Conservation (phyloP, 2,113 vertebrate genomes). For the Alouatta palliata region DNA sequence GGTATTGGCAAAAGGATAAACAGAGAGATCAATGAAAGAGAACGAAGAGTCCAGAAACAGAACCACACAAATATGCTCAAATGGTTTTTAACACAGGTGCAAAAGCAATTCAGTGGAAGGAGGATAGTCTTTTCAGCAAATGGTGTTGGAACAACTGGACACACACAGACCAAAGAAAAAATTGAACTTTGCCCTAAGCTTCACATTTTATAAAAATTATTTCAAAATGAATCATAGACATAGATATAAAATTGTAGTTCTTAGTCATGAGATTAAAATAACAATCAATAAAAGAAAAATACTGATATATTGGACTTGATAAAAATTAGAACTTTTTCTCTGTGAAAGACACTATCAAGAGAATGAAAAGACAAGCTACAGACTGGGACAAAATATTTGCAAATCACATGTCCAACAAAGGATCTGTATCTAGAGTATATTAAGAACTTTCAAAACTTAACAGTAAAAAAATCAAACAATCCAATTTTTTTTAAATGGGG, state of each 20-base stretch:
- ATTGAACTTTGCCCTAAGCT: neutral
- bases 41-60: neutral
- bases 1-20: slow-evolving; percentile 22
- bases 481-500: neutral
- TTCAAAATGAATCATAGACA: neutral
- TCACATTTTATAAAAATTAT: slow-evolving; percentile 14
- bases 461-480: neutral
- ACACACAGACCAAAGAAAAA: neutral
- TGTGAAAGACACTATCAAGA: neutral
- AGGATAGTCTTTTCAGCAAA: slow-evolving; percentile 1
- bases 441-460: slow-evolving; percentile 23
- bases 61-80: neutral
- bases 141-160: neutral
- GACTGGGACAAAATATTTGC: neutral
- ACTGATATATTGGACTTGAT: neutral
- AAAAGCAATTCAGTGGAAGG: slow-evolving; percentile 2
- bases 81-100: neutral
- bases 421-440: neutral
- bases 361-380: neutral
- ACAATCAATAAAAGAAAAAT: slow-evolving; percentile 9
- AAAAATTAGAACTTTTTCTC: slow-evolving; percentile 34
- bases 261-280: slow-evolving; percentile 10
- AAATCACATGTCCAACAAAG: neutral
- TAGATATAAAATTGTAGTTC: slow-evolving; percentile 28
- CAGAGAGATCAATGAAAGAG: slow-evolving; percentile 17